Evolutionary conservation across 2,113 vertebrate species (phyloP).

Genomic region (Irena cyanogastra): DNA sequence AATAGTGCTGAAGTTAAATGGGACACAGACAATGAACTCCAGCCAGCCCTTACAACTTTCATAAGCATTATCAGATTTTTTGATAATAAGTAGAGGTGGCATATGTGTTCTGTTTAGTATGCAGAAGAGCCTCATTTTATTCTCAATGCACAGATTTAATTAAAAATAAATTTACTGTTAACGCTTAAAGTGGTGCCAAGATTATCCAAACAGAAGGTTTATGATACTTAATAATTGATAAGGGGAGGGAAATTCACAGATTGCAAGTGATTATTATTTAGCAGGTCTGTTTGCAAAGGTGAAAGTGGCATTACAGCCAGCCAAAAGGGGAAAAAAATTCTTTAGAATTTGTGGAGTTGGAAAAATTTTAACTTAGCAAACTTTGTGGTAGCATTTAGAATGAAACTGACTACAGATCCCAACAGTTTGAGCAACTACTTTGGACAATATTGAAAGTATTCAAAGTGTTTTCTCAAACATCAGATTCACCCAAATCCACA

Average conservation of each 20-base stretch:
- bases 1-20: conserved; percentile 31
- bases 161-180: conserved; percentile 82
- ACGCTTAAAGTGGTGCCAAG: conserved; percentile 75
- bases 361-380: neutral
- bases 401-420: neutral
- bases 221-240: conserved; percentile 80
- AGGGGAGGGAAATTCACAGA: conserved; percentile 58
- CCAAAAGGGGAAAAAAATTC: conserved; percentile 16
- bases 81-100: conserved; percentile 60
- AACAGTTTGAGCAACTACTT: neutral
- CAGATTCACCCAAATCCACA: neutral
- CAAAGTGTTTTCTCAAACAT: conserved; percentile 15
- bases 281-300: conserved; percentile 70
- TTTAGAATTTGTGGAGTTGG: neutral
- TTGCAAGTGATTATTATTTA: conserved; percentile 75
- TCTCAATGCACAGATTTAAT: conserved; percentile 77
- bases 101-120: conserved; percentile 62
- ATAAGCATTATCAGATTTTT: conserved; percentile 51
- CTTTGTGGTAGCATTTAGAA: conserved; percentile 18
- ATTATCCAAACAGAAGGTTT: conserved; percentile 75
- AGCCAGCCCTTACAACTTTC: conserved; percentile 52
- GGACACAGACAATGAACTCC: conserved; percentile 51
- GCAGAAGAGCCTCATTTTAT: conserved; percentile 61
- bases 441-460: neutral
- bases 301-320: conserved; percentile 63